These are phyloP conservation scores for Zoanthus solanderi DNA, from an alignment of 92 coral and sea anemone species.

Conservation along the genomic window DNA sequence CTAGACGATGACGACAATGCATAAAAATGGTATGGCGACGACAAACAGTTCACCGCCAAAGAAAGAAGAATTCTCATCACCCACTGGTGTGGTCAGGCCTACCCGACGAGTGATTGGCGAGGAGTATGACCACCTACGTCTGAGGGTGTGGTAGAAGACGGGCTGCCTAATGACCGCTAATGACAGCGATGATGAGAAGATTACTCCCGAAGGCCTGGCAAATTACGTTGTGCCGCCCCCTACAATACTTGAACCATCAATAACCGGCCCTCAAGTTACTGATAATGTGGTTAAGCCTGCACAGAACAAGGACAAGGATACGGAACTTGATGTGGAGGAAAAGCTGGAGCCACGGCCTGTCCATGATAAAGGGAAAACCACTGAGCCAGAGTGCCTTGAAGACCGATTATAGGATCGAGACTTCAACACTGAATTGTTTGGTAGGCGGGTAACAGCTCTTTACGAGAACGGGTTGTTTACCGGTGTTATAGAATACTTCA, in stretches of 20 bases:
- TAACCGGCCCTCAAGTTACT: neutral
- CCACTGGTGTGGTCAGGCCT: no score
- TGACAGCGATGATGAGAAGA: conserved; percentile 13
- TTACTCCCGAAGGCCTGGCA: conserved; percentile 5
- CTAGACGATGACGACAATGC: conserved; percentile 60
- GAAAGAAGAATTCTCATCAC: no score
- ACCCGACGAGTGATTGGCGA: no score
- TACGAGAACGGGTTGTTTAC: no score
- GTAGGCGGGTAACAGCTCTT: neutral
- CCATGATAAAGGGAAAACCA: no score
- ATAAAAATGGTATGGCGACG: conserved; percentile 56
- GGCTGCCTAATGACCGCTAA: neutral
- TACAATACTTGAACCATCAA: no score
- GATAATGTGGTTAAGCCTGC: conserved; percentile 20
- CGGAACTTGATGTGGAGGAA: conserved; percentile 1
- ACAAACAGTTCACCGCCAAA: no score
- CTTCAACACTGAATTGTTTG: neutral
- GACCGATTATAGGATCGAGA: neutral
- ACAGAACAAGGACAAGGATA: conserved; percentile 5
- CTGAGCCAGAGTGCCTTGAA: neutral
- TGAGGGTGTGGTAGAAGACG: no score
- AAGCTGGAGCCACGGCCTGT: no score
- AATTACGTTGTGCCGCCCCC: neutral
- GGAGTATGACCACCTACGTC: no score
- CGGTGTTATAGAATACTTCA: no score